Evolutionary conservation across 2,888 invertebrate genomes (phyloP), one percentile per base, ranked within the genome.

Genomic region (Ectobius pallidus): DNA sequence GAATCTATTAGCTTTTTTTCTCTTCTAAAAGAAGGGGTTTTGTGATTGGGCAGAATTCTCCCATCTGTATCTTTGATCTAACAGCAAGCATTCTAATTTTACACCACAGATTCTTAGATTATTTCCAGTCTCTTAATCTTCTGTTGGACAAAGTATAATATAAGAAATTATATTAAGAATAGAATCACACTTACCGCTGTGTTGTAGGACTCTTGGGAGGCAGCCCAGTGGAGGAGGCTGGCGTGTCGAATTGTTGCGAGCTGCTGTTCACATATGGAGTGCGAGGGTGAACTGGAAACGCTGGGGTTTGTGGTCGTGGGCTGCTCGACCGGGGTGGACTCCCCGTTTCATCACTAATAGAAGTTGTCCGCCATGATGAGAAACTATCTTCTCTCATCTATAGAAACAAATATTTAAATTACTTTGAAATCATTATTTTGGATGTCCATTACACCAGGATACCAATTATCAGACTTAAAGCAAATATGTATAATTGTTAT

Each of bases 201-300:
- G 88, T 87, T 83, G 89, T 88, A 83, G 92, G 92, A 87, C 93
- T 93, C 83, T 93, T 92, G 81, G 93, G 93, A 76, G 93, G 93
- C 78, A 91, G 84, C 82, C 92, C 90, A 79, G 89, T 87, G 80
- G 85, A 84, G 74, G 84, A 81, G 77, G 76, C 83, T 82, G 80
- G 83, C 82, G 78, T 84, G 86, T 79, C 81, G 79, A 74, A 69
- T 70, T 69, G 78, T 22, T 72, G 71, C 72, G 91, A 89, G 61
- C 90, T 87, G 80, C 92, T 92, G 80, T 92, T 93, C 77, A 90
- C 91, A 85, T 92, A 93, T 16, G 95, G 96, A 7, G 95, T 96
- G 79, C 94, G 90, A 73, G 95, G 95, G 80, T 93, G 92, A 71
- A 95, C 94, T 74, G 97, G 97, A 86, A 97, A 97, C 71, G 94